Evolutionary conservation across 2,888 invertebrate genomes (phyloP).

Genomic region (Cephus nigrinus): DNA sequence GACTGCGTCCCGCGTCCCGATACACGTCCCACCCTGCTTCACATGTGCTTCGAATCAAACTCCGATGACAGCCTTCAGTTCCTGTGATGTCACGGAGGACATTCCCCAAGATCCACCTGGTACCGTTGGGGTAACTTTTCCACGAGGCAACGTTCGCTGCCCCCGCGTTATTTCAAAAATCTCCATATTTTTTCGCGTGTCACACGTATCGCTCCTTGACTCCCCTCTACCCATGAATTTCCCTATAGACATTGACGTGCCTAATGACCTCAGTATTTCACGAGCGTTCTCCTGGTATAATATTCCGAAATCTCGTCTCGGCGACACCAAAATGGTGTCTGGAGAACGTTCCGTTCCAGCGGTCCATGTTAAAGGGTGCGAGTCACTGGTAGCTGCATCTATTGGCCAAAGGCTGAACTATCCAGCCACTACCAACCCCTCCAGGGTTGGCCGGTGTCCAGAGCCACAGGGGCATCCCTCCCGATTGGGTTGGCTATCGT

Average conservation of each 20-base stretch:
- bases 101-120: not conserved
- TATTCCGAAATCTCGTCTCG: not conserved
- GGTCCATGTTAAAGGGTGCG: not conserved
- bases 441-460: conserved; percentile 39
- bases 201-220: not conserved
- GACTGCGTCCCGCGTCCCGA: not conserved
- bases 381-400: conserved; percentile 47
- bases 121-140: not conserved
- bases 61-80: not conserved
- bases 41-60: not conserved
- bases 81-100: not conserved
- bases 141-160: not conserved
- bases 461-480: not conserved
- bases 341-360: not conserved
- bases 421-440: not conserved
- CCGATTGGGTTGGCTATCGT: not conserved
- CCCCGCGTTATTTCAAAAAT: not conserved
- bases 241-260: not conserved
- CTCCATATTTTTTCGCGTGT: not conserved
- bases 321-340: not conserved
- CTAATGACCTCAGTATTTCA: not conserved
- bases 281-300: not conserved
- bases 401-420: conserved; percentile 34
- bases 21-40: not conserved
- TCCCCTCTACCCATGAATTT: not conserved